Percentiles rank a stretch among this genome's conserved stretches.
Evolutionary conservation across 2,797 vertebrate species (phyloP).

Genomic region (Toxotes lorentzi): DNA sequence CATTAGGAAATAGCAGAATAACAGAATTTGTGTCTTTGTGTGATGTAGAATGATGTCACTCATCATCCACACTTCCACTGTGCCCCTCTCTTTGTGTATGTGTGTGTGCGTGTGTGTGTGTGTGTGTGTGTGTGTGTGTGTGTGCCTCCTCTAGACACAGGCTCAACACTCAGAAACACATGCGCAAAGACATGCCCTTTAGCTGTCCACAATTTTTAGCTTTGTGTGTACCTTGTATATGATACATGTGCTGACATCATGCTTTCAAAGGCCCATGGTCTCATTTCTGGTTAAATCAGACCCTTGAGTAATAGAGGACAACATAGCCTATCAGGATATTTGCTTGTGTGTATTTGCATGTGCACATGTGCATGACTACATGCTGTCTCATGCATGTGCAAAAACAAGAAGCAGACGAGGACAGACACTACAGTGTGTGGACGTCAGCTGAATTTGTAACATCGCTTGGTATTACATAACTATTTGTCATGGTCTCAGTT

Average conservation of each 20-base stretch:
- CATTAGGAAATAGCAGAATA: conserved; percentile 50
- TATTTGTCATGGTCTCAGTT: conserved; percentile 47
- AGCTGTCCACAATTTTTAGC: conserved; percentile 36
- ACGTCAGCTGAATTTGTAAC: conserved; percentile 42
- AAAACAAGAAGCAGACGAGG: conserved; percentile 11
- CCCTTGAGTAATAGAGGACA: conserved; percentile 51
- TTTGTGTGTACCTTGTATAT: conserved; percentile 33
- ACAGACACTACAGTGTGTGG: conserved; percentile 5
- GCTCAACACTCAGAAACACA: conserved; percentile 1
- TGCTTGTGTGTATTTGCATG: neutral
- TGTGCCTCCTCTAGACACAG: conserved; percentile 1
- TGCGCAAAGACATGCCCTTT: conserved; percentile 34
- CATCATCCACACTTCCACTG: conserved; percentile 34
- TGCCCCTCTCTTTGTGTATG: neutral
- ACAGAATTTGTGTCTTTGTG: conserved; percentile 45
- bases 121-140: conserved; percentile 6
- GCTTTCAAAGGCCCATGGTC: conserved; percentile 30
- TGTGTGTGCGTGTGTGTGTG: neutral
- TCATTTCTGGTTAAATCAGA: conserved; percentile 64
- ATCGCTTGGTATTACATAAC: conserved; percentile 39
- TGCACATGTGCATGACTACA: neutral
- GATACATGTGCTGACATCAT: conserved; percentile 54
- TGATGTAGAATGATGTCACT: conserved; percentile 33
- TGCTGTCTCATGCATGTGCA: conserved; percentile 7
- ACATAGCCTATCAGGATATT: conserved; percentile 50